A percentile compares a stretch with the other conserved stretches of the same genome.
Conservation (phyloP, 2,113 vertebrate genomes). For the Eurystomus gularis region DNA sequence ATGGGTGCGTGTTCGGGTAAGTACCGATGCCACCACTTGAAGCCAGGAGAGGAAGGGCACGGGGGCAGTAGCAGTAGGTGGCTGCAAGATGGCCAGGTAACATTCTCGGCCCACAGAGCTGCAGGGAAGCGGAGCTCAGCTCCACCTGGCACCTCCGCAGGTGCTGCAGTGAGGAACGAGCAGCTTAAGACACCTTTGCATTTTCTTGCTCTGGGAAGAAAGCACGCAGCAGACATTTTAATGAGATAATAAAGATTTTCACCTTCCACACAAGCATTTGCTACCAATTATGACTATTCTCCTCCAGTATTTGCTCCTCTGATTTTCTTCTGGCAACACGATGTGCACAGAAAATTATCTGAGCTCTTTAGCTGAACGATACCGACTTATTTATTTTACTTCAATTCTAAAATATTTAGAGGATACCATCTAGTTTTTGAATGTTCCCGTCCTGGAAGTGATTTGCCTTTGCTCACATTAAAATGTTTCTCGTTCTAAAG, state of each 20-base stretch:
- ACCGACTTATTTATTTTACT: neutral
- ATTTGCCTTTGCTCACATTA: neutral
- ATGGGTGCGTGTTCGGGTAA: neutral
- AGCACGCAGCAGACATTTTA: neutral
- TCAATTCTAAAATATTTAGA: constrained; percentile 3
- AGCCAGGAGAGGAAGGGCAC: neutral
- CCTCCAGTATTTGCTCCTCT: neutral
- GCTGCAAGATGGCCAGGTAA: neutral
- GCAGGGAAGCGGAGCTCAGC: neutral
- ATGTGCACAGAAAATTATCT: neutral
- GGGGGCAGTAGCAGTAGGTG: accelerated
- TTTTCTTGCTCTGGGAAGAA: neutral
- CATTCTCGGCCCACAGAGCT: neutral
- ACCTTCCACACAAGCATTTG: neutral
- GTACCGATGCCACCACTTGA: neutral
- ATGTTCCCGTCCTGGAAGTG: neutral
- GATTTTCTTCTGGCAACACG: neutral
- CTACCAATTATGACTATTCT: neutral
- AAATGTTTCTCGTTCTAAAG: neutral
- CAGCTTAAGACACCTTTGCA: neutral
- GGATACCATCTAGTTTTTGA: neutral
- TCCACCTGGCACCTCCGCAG: neutral
- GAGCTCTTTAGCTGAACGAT: neutral
- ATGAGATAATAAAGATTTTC: neutral
- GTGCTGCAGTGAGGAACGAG: neutral